These are phyloP conservation scores for Rhegmatorhina hoffmannsi DNA, from an alignment of 2,113 vertebrate genomes.

Conservation along the genomic window DNA sequence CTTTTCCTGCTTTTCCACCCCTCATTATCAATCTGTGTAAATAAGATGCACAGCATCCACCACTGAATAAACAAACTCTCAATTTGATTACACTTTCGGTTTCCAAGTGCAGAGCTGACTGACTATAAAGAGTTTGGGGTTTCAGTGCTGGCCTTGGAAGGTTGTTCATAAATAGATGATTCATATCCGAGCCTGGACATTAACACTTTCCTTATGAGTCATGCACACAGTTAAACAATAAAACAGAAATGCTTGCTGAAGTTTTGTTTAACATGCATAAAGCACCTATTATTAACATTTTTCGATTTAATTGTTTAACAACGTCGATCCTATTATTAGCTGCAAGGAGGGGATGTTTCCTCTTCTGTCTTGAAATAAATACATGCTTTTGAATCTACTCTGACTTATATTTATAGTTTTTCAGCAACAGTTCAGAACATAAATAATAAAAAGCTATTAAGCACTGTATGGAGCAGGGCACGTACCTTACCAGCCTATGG, in stretches of 20 bases:
- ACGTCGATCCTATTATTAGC: conserved; percentile 57
- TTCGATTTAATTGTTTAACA: conserved; percentile 48
- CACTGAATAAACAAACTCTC: conserved; percentile 52
- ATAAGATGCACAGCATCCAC: neutral
- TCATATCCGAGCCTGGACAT: conserved; percentile 66
- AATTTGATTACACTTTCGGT: conserved; percentile 52
- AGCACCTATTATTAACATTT: conserved; percentile 58
- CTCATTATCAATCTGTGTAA: neutral
- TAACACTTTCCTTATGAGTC: conserved; percentile 75
- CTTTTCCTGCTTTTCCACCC: neutral
- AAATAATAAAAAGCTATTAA: neutral
- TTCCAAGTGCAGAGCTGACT: conserved; percentile 1
- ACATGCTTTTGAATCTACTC: neutral
- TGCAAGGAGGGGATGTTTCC: conserved; percentile 45
- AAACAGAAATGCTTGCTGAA: conserved; percentile 31
- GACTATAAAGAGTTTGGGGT: neutral
- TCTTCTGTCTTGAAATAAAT: conserved; percentile 37
- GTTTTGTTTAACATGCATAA: conserved; percentile 45
- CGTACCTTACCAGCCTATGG: neutral
- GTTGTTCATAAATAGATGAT: conserved; percentile 66
- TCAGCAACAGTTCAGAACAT: neutral
- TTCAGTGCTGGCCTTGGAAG: conserved; percentile 58
- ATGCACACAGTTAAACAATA: conserved; percentile 71
- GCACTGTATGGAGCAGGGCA: neutral
- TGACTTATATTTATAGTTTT: neutral